Base-by-base conservation (phyloP, 2,888 invertebrate species). In the Limnephilus auricula region DNA sequence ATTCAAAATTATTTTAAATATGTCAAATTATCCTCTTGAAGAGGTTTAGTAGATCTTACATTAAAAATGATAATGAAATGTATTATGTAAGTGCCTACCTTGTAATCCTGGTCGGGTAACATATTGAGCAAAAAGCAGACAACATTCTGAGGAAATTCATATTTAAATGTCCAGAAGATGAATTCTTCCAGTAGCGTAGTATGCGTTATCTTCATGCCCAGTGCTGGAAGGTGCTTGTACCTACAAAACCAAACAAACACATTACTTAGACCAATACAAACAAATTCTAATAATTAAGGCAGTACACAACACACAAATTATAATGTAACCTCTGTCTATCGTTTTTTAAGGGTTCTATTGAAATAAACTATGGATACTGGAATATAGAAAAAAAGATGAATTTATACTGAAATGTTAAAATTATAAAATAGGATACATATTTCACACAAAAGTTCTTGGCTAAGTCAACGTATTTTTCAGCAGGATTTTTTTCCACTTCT, bases 111-210 rank as follows among this genome's bases (percentile, higher is more conserved):
- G 95, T 99, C 99, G 2, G 99, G 99, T 94, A 99, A 96, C 98
- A 99, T 98, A 94, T 99, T 99, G 90, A 99, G 96, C 92, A 99
- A 95, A 93, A 99, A 97, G 94, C 99, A 99, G 90, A 99, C 99
- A 91, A 99, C 97, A 94, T 99, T 99, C 95, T 99, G 99, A 0
- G 99, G 99, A 95, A 99, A 99, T 95, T 99, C 99, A 95, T 98
- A 99, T 94, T 98, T 98, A 92, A 99, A 99, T 34, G 99, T 99
- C 99, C 99, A 99, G 96, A 99, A 99, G 93, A 99, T 98, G 93
- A 99, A 97, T 96, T 99, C 99, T 95, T 99, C 99, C 32, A 99
- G 96, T 93, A 99, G 97, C 0, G 98, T 98, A 93, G 97, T 97
- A 95, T 99, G 99, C 65, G 97, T 96, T 79, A 99, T 95, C 50